phyloP scores from a whole-genome alignment of 2,113 vertebrate genomes.

The Rhombomys opimus region DNA sequence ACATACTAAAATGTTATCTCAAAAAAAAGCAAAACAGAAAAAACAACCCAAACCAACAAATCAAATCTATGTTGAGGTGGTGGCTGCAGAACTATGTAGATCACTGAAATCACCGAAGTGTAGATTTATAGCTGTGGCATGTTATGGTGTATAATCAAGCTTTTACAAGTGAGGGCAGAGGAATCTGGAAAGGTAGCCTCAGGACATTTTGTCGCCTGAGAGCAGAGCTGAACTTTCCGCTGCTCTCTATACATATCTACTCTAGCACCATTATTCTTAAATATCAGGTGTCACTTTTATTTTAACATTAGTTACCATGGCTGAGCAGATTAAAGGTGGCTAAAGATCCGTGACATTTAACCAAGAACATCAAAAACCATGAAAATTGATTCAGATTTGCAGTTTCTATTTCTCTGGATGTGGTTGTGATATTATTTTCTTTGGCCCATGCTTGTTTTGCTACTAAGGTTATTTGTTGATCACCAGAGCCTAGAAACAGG shows the following conservation, averaged over 20 bases:
- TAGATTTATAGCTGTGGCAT: not conserved
- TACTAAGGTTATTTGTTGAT: slow-evolving; percentile 39
- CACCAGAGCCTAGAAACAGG: slow-evolving; percentile 7
- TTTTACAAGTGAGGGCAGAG: not conserved
- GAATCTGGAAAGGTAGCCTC: not conserved
- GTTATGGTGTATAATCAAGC: not conserved
- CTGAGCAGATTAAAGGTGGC: not conserved
- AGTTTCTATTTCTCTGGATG: slow-evolving; percentile 32
- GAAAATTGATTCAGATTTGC: slow-evolving; percentile 24
- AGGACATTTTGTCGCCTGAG: not conserved
- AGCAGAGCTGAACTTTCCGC: not conserved
- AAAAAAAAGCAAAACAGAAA: not conserved
- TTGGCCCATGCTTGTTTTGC: not conserved
- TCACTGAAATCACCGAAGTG: not conserved
- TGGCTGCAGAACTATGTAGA: not conserved
- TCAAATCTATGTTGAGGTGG: not conserved
- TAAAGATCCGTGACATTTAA: not conserved
- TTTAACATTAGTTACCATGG: not conserved
- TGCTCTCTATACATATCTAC: not conserved
- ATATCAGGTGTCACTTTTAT: not conserved
- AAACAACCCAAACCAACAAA: not conserved
- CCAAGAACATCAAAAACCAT: not conserved
- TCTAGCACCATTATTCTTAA: not conserved
- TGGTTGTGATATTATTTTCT: slow-evolving; percentile 14
- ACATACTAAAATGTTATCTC: not conserved